phyloP scores from a whole-genome alignment of 2,797 vertebrate species.

The Clarias fuscus region DNA sequence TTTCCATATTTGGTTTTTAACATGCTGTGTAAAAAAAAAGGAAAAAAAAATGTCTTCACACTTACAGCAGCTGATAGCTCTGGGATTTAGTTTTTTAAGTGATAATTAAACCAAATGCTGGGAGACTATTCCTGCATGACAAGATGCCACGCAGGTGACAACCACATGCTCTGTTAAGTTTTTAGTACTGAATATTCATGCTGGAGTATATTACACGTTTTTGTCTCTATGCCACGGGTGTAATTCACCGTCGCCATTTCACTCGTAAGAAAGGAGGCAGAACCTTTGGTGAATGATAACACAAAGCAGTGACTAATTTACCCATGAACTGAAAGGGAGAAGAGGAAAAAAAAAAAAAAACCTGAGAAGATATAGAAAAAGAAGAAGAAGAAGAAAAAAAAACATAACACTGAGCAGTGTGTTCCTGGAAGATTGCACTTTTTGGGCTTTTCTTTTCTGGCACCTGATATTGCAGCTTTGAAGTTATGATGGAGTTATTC shows the following conservation, averaged over 20 bases:
- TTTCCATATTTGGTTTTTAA: not conserved
- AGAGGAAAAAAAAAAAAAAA: not conserved
- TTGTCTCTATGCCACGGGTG: not conserved
- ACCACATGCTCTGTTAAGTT: not conserved
- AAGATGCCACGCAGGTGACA: slow-evolving; percentile 4
- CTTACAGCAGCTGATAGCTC: not conserved
- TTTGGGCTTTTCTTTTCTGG: slow-evolving; percentile 2
- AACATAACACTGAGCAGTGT: not conserved
- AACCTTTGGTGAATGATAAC: not conserved
- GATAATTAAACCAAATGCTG: slow-evolving; percentile 24
- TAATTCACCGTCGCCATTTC: slow-evolving; percentile 11
- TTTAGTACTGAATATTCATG: slow-evolving; percentile 1
- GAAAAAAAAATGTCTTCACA: not conserved
- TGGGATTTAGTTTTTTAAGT: not conserved
- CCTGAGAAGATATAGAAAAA: not conserved
- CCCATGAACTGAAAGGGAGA: not conserved
- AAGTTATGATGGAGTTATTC: slow-evolving; percentile 24
- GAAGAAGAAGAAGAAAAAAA: not conserved
- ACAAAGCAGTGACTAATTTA: not conserved
- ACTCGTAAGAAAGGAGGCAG: not conserved
- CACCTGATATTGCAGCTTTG: slow-evolving; percentile 24
- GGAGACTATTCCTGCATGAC: slow-evolving; percentile 5
- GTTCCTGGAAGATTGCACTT: not conserved
- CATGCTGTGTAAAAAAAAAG: not conserved
- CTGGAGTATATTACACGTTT: not conserved